Percentiles rank a stretch among this genome's conserved stretches.
Conservation (phyloP, 2,797 vertebrate species). For the Loriculus beryllinus region DNA sequence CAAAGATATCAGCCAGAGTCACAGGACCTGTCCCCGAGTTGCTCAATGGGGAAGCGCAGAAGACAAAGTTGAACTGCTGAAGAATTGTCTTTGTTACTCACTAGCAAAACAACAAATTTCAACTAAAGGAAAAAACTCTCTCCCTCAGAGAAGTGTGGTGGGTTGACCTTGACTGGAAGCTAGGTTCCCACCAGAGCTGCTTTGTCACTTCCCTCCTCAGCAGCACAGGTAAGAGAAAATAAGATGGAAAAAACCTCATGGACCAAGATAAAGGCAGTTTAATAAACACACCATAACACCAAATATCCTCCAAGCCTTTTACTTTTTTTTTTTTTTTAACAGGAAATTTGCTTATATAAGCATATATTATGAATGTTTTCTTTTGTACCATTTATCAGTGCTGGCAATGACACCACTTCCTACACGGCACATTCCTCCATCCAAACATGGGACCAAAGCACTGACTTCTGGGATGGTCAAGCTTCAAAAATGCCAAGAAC, state of each 20-base stretch:
- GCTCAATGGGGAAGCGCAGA: not conserved
- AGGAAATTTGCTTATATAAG: not conserved
- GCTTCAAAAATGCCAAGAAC: not conserved
- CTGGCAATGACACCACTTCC: not conserved
- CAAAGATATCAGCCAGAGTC: not conserved
- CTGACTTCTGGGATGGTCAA: not conserved
- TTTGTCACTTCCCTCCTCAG: not conserved
- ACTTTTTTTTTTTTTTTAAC: not conserved
- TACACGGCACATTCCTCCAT: not conserved
- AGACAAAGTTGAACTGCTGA: not conserved
- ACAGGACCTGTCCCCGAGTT: not conserved
- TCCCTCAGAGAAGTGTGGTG: not conserved
- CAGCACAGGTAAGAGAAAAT: not conserved
- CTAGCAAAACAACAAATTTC: not conserved
- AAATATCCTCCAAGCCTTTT: not conserved
- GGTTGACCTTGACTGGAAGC: not conserved
- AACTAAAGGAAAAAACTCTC: not conserved
- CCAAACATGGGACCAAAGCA: rapidly evolving
- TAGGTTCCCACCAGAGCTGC: not conserved
- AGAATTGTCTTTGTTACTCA: not conserved
- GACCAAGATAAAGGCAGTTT: not conserved
- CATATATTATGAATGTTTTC: not conserved
- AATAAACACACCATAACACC: not conserved
- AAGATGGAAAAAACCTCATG: not conserved
- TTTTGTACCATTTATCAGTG: not conserved